Percentiles rank a stretch among this genome's conserved stretches.
phyloP scores from a whole-genome alignment of 1,140 invertebrate species.

The Apis laboriosa region DNA sequence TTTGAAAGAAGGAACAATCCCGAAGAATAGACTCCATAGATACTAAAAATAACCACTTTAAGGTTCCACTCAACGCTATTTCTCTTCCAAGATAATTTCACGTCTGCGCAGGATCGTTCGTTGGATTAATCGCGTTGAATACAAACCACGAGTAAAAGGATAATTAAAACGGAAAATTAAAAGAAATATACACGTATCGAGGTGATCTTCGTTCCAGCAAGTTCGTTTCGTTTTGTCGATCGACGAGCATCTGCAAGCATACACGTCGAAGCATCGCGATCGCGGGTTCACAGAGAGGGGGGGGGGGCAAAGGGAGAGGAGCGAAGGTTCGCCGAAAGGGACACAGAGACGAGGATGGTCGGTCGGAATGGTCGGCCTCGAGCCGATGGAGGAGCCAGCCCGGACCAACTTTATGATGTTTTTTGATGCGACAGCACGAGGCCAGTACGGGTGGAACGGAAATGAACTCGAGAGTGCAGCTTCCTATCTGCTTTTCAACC shows the following conservation, averaged over 20 bases:
- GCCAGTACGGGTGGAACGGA: slow-evolving; percentile 52
- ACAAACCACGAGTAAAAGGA: no score
- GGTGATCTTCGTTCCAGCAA: no score
- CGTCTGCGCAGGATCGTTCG: no score
- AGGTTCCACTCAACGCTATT: no score
- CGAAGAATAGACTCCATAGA: no score
- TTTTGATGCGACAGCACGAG: slow-evolving; percentile 65
- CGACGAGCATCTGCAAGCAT: background rate
- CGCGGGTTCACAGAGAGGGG: background rate
- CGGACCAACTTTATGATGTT: slow-evolving; percentile 66
- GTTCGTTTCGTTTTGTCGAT: no score
- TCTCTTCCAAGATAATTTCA: no score
- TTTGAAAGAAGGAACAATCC: no score
- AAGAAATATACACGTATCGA: background rate
- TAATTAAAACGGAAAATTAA: background rate
- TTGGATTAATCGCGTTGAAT: no score
- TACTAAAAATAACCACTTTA: no score
- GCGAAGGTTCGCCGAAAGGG: background rate
- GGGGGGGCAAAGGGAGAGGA: background rate
- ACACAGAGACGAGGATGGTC: background rate
- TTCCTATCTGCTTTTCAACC: slow-evolving; percentile 66
- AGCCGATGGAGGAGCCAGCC: slow-evolving; percentile 22
- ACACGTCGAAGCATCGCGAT: slow-evolving; percentile 38
- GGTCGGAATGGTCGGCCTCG: slow-evolving; percentile 32
- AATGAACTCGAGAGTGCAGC: slow-evolving; percentile 66